phyloP scores from a whole-genome alignment of 2,797 vertebrate species.

The Propithecus deckenii region DNA sequence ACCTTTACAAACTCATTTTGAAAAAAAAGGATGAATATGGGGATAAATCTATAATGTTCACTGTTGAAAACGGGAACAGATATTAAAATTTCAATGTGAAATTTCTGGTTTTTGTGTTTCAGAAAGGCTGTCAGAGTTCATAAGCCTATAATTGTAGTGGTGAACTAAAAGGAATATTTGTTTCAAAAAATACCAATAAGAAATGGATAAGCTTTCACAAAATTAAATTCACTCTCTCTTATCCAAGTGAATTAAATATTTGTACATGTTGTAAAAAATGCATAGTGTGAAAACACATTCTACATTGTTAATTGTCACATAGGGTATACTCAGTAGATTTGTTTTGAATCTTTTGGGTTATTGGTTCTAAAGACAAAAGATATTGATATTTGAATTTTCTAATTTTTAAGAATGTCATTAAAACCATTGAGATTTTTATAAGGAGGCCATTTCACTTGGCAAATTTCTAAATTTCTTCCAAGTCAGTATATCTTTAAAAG shows the following conservation, averaged over 20 bases:
- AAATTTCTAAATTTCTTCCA: slow-evolving; percentile 16
- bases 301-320: background rate
- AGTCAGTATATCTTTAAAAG: slow-evolving; percentile 7
- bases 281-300: slow-evolving; percentile 33
- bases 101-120: slow-evolving; percentile 10
- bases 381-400: slow-evolving; percentile 21
- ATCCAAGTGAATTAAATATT: slow-evolving; percentile 29
- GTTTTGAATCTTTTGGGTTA: background rate
- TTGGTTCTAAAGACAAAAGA: background rate
- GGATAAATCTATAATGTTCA: slow-evolving; percentile 72
- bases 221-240: background rate
- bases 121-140: background rate
- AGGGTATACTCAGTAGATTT: background rate
- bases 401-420: slow-evolving; percentile 24
- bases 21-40: slow-evolving; percentile 23
- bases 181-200: background rate
- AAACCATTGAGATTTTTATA: background rate
- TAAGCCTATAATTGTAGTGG: background rate
- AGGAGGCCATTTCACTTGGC: background rate
- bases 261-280: background rate
- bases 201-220: slow-evolving; percentile 41
- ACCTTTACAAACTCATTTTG: slow-evolving; percentile 66
- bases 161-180: slow-evolving; percentile 41
- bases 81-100: slow-evolving; percentile 24
- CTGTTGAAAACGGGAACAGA: background rate